These are phyloP conservation scores for Rana temporaria DNA, from an alignment of 2,113 vertebrate genomes.

Conservation along the genomic window DNA sequence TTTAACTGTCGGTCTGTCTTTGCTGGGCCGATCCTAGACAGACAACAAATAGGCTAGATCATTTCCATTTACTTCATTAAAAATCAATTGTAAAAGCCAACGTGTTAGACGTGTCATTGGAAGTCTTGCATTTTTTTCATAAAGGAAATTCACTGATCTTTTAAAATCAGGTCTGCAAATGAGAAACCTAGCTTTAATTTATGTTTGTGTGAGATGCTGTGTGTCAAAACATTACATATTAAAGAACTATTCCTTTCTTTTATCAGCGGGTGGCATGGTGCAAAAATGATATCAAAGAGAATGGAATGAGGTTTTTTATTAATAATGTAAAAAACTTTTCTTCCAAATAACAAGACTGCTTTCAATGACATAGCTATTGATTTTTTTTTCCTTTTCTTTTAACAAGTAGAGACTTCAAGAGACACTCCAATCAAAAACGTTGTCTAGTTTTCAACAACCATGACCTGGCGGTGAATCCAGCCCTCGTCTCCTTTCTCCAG, in stretches of 20 bases:
- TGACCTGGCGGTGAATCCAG: too few relatives aligned
- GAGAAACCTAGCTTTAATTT: conserved; percentile 13
- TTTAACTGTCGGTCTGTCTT: too few relatives aligned
- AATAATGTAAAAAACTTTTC: conserved; percentile 41
- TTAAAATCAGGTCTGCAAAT: conserved; percentile 6
- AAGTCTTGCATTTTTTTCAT: not conserved
- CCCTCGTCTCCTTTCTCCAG: too few relatives aligned
- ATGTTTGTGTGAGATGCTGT: conserved; percentile 11
- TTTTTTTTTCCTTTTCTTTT: too few relatives aligned
- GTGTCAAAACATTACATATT: conserved; percentile 25
- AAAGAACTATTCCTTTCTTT: not conserved
- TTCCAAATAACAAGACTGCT: not conserved
- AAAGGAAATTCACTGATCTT: not conserved
- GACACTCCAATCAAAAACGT: too few relatives aligned
- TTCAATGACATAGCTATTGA: not conserved
- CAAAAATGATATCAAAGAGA: conserved; percentile 28
- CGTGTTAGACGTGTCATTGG: not conserved
- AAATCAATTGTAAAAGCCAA: too few relatives aligned
- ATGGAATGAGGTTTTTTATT: conserved; percentile 19
- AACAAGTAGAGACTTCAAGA: too few relatives aligned
- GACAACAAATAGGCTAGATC: too few relatives aligned
- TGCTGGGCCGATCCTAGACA: too few relatives aligned
- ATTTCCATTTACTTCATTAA: too few relatives aligned
- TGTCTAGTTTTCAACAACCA: too few relatives aligned
- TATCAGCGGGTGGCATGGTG: conserved; percentile 17